Percentiles rank a stretch among this genome's conserved stretches.
phyloP scores from a whole-genome alignment of 92 coral and sea anemone genomes.

The Plumapathes pennacea region DNA sequence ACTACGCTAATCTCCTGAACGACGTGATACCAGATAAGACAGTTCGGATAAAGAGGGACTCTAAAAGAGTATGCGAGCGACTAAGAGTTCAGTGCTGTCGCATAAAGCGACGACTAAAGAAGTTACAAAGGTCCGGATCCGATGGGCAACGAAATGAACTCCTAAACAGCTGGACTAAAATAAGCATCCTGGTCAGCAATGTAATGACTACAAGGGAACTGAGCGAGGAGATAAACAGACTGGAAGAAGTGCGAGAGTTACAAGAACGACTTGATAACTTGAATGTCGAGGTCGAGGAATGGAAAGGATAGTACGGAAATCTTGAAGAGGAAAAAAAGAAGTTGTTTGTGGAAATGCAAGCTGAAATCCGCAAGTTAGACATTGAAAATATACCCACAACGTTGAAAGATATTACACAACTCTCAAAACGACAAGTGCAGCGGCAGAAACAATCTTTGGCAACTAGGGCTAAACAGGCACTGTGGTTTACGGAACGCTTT shows the following conservation, averaged over 20 bases:
- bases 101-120: background rate
- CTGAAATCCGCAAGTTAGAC: background rate
- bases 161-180: slow-evolving; percentile 23
- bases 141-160: slow-evolving; percentile 3
- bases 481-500: slow-evolving; percentile 39
- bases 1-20: slow-evolving; percentile 21
- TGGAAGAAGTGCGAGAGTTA: slow-evolving; percentile 5
- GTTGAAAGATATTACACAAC: slow-evolving; percentile 2
- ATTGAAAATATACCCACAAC: slow-evolving; percentile 11
- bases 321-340: slow-evolving; percentile 45
- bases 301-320: slow-evolving; percentile 31
- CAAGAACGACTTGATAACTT: slow-evolving; percentile 30
- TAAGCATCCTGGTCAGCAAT: slow-evolving; percentile 34
- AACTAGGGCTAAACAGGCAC: slow-evolving; percentile 42
- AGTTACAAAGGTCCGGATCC: slow-evolving; percentile 15
- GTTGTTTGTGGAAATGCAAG: slow-evolving; percentile 26
- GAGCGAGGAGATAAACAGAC: slow-evolving; percentile 17
- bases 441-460: background rate
- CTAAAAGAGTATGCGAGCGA: slow-evolving; percentile 11
- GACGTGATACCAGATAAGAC: slow-evolving; percentile 24
- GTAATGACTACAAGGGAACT: slow-evolving; percentile 12
- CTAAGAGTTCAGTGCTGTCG: slow-evolving; percentile 6
- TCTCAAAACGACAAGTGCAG: background rate
- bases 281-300: slow-evolving; percentile 27
- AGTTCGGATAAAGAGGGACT: slow-evolving; percentile 21